Base-by-base conservation (phyloP, 2,113 vertebrate species). In the Sula dactylatra region DNA sequence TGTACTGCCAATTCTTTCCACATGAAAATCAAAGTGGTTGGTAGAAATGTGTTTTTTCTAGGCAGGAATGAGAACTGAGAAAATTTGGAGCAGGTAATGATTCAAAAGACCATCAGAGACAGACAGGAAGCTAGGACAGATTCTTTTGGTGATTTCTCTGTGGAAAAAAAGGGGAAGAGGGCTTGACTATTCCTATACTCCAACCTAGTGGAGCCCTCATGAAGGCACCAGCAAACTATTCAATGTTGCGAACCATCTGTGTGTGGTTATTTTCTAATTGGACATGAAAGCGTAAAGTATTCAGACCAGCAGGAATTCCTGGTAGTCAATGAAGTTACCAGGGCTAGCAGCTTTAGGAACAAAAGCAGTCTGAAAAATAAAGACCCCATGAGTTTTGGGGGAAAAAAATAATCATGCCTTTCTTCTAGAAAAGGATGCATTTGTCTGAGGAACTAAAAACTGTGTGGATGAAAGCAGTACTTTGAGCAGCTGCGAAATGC, bases 341-440 rank as follows among this genome's bases (percentile, higher is more conserved):
- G 61, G 26, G 36, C 36, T 55, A 66, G 44, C 24, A 86, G 29
- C 20, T 80, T 88, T 26, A 81, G 45, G 3, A 61, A 16, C 34
- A 80, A 90, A 86, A 49, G 11, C 45, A 49, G 11, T 19, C 47
- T 50, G n/a, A 88, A 94, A 87, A 87, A 76, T 15, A 42, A 89
- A 78, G 65, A 47, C 7, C 1, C 7, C 8, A 1, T 15, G 29
- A 67, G n/a, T 32, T 59, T 1, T 12, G 13, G 5, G 18, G 25
- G 10, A 7, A 22, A 13, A 54, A 36, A 36, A 9, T 8, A 59
- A 77, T 40, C 49, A 54, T 1, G 2, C 7, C 17, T 24, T 74
- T 67, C 59, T 71, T 86, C 47, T 16, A 79, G 21, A 84, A 84
- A 70, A 70, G 17, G 15, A 78, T 25, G 16, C 25, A 6, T 62